Conservation (phyloP, 2,113 vertebrate species). For the Tauraco erythrolophus region DNA sequence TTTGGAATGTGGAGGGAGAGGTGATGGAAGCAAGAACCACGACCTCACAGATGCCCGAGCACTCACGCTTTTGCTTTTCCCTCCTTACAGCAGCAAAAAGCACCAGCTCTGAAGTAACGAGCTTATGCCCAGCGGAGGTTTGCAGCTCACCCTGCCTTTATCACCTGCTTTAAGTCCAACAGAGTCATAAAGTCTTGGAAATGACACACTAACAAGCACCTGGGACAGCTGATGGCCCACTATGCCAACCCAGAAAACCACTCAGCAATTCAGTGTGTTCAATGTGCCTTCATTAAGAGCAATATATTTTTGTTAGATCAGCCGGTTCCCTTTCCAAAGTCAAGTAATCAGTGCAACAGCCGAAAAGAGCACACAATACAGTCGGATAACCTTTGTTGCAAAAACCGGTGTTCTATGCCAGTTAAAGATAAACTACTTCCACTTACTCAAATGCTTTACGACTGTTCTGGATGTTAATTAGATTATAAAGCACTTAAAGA, state of each 20-base stretch:
- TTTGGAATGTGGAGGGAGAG: background rate
- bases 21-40: background rate
- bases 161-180: background rate
- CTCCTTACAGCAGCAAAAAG: background rate
- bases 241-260: background rate
- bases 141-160: background rate
- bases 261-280: background rate
- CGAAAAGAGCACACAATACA: fast-evolving
- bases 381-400: background rate
- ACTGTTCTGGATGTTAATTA: constrained; percentile 4
- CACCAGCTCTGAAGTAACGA: background rate
- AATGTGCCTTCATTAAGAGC: background rate
- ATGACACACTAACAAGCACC: background rate
- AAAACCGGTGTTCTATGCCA: fast-evolving
- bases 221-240: background rate
- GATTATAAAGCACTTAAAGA: background rate
- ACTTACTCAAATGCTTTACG: background rate
- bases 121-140: background rate
- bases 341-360: background rate
- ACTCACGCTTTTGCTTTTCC: background rate
- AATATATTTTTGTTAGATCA: background rate
- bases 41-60: background rate
- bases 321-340: background rate
- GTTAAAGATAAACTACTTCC: background rate
- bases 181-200: background rate